A percentile compares a stretch with the other conserved stretches of the same genome.
Evolutionary conservation across 2,797 vertebrate species (phyloP).

Genomic region (Parambassis ranga): DNA sequence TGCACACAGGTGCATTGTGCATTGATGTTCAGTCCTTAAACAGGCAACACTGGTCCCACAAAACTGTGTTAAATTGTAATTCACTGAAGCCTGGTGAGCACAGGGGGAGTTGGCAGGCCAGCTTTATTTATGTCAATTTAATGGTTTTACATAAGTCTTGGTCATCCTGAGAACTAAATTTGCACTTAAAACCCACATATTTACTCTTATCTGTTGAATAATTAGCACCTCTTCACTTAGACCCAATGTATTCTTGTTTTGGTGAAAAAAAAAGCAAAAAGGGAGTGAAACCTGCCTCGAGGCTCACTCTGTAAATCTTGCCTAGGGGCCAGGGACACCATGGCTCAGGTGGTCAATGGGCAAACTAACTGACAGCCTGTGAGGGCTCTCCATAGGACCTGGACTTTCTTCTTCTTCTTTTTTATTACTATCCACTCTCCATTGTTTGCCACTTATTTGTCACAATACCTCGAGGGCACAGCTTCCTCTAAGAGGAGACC

Average conservation of each 20-base stretch:
- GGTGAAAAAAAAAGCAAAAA: neutral
- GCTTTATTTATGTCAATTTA: neutral
- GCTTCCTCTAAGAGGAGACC: constrained; percentile 13
- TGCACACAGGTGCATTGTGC: constrained; percentile 14
- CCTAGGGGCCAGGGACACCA: neutral
- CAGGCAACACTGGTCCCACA: neutral
- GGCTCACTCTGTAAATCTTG: constrained; percentile 17
- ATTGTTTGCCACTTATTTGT: constrained; percentile 49
- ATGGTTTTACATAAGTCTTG: neutral
- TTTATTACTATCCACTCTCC: constrained; percentile 27
- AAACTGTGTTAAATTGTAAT: constrained; percentile 16
- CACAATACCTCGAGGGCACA: constrained; percentile 21
- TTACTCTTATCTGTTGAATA: neutral
- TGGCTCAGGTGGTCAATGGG: constrained; percentile 39
- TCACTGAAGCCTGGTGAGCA: constrained; percentile 4
- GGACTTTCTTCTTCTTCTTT: constrained; percentile 20
- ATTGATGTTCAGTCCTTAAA: constrained; percentile 12
- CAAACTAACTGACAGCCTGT: constrained; percentile 17
- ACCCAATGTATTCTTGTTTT: neutral
- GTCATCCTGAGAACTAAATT: neutral
- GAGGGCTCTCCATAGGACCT: neutral
- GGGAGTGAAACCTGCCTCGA: neutral
- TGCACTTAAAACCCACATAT: neutral
- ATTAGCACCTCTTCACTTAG: neutral
- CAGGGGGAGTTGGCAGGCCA: neutral